phyloP scores from a whole-genome alignment of 2,113 vertebrate species.

The Addax nasomaculatus region DNA sequence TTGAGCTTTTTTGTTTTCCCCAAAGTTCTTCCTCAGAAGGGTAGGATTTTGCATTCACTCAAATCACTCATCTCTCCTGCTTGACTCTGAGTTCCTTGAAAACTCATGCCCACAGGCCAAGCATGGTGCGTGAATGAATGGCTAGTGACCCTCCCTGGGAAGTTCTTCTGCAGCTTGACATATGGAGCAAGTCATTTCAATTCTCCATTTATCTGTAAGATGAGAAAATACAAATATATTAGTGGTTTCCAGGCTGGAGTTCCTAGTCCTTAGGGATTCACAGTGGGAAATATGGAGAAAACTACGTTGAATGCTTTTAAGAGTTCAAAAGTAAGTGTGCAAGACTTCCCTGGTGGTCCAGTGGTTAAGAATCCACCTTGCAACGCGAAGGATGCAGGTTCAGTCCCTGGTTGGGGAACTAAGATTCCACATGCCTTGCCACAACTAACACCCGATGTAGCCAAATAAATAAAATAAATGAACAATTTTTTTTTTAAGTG shows the following conservation, averaged over 20 bases:
- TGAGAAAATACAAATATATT: neutral
- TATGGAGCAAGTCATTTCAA: neutral
- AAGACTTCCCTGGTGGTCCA: neutral
- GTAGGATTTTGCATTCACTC: neutral
- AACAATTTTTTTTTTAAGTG: neutral
- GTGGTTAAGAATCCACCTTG: neutral
- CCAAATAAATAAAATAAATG: neutral
- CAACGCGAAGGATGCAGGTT: neutral
- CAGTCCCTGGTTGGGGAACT: neutral
- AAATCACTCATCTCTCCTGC: neutral
- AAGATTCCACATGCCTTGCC: neutral
- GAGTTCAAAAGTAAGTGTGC: neutral
- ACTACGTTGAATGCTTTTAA: neutral
- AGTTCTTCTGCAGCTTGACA: neutral
- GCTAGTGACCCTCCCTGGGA: neutral
- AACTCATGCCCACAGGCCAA: neutral
- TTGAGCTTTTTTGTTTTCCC: neutral
- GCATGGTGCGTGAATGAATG: accelerated
- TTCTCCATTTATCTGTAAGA: neutral
- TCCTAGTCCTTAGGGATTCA: neutral
- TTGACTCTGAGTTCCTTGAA: neutral
- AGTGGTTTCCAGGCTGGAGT: neutral
- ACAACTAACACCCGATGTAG: neutral
- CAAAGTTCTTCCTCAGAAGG: neutral
- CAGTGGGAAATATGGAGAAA: neutral